Base-by-base conservation (phyloP, 2,888 invertebrate genomes). In the Erebia palarica region DNA sequence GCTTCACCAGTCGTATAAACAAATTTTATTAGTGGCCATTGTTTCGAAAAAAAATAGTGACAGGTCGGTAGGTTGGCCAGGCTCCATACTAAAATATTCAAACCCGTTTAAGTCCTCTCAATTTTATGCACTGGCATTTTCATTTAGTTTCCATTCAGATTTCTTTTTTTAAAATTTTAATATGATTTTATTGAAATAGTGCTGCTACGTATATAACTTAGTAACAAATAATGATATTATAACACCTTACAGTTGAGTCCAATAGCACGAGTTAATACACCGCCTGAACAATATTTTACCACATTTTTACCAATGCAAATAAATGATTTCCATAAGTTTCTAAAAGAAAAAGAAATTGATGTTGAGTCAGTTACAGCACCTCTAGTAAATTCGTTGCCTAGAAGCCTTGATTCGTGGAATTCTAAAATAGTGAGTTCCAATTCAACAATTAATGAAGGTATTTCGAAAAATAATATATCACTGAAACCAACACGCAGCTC, bases 301-400 rank as follows among this genome's bases (percentile, higher is more conserved):
- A 89, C 88, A 0, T 89, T 88, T 0, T 53, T 90, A 5, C 90
- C 91, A 11, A 91, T 90, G 91, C 78, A 75, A 10, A 76, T 75
- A 3, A 58, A 76, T 0, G 86, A 86, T 0, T 90, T 91, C 65
- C 75, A 88, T 1, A 82, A 79, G 3, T 91, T 91, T 74, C 79
- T 91, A 0, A 87, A 82, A 75, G 83, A 85, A 0, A 77, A 88
- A 51, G 42, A 80, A 0, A 73, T 91, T 42, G 90, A 88, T 44
- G 85, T 90, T 0, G 77, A 80, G 4, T 82, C 83, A 0, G 83
- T 91, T 0, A 90, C 86, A 0, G 74, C 82, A 0, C 86, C 89
- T 1, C 69, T 83, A 5, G 59, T 16, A n/a, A 65, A 72, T 59
- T 42, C 75, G n/a, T 13, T 75, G 49, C 64, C 68, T 49, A 60